These are phyloP conservation scores for Corvus hawaiiensis DNA, from an alignment of 2,113 vertebrate genomes.

Conservation along the genomic window DNA sequence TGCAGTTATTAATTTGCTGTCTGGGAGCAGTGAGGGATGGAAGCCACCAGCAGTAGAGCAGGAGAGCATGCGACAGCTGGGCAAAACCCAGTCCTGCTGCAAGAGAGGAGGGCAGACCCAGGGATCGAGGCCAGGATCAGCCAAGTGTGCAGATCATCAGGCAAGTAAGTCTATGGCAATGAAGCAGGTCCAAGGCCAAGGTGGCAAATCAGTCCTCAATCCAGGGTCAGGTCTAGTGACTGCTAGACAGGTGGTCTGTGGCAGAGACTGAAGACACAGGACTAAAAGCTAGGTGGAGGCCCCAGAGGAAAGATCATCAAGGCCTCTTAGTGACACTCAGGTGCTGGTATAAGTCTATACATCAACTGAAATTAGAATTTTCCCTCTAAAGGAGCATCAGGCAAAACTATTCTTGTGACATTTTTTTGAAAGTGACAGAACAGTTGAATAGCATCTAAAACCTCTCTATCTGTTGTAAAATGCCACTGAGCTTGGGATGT, in stretches of 20 bases:
- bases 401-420: background rate
- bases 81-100: background rate
- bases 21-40: background rate
- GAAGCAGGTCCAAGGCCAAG: background rate
- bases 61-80: accelerated
- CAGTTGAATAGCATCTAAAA: background rate
- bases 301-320: background rate
- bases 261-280: background rate
- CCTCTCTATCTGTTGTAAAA: background rate
- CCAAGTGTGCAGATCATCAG: background rate
- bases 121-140: background rate
- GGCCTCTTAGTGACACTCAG: background rate
- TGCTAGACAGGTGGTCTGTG: background rate
- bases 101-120: background rate
- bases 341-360: background rate
- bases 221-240: background rate
- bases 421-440: background rate
- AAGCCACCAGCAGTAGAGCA: background rate
- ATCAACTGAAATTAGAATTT: background rate
- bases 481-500: background rate
- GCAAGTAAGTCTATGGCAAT: background rate
- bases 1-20: background rate
- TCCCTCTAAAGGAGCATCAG: background rate
- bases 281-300: background rate
- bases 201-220: background rate